Conservation (phyloP, 2,888 invertebrate genomes). For the Habroteleia sp. region DNA sequence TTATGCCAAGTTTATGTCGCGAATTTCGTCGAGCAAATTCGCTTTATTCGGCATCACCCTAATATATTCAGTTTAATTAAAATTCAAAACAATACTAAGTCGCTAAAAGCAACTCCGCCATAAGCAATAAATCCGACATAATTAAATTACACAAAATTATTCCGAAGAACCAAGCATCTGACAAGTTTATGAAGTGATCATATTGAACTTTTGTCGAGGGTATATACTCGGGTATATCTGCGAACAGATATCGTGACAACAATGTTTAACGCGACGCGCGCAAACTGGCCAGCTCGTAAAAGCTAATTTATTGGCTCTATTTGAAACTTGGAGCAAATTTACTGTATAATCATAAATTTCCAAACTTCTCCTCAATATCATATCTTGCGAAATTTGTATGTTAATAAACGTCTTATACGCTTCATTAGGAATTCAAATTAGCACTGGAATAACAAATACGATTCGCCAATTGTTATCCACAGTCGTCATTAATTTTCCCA, state of each 20-base stretch:
- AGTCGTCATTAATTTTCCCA: conserved; percentile 4
- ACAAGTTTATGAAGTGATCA: conserved; percentile 53
- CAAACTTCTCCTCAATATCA: conserved; percentile 57
- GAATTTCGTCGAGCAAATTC: conserved; percentile 2
- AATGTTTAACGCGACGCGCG: conserved; percentile 55
- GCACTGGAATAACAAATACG: conserved; percentile 26
- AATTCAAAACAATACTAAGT: conserved; percentile 51
- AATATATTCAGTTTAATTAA: conserved; percentile 51
- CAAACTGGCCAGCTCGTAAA: conserved; percentile 62
- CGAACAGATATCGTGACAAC: conserved; percentile 54
- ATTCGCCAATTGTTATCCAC: conserved; percentile 24
- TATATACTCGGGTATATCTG: conserved; percentile 36
- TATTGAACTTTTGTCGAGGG: conserved; percentile 46
- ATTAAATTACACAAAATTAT: conserved; percentile 54
- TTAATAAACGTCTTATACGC: conserved; percentile 54
- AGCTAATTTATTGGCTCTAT: conserved; percentile 63
- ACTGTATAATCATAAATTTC: conserved; percentile 56
- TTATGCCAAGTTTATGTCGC: conserved; percentile 8
- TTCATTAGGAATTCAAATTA: conserved; percentile 47
- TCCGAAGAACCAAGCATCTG: conserved; percentile 39
- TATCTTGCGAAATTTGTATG: conserved; percentile 56
- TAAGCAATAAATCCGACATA: conserved; percentile 41
- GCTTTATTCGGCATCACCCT: conserved; percentile 12
- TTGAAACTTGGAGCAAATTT: conserved; percentile 59
- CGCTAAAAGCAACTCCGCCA: conserved; percentile 21